phyloP scores from a whole-genome alignment of 2,888 invertebrate species.

The Venusia cambrica region DNA sequence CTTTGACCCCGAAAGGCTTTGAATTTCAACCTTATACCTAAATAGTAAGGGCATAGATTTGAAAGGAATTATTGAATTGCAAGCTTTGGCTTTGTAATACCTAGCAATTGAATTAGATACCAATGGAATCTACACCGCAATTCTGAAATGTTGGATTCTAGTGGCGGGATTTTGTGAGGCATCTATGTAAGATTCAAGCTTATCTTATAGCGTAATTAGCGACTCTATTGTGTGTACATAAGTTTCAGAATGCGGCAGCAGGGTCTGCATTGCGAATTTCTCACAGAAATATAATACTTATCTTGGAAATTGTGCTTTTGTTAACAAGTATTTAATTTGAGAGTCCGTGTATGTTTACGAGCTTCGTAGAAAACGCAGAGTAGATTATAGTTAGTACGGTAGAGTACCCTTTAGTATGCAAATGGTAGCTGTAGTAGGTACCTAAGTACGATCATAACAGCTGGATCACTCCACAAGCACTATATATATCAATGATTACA shows the following conservation, averaged over 20 bases:
- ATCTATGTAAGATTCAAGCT: too few species aligned
- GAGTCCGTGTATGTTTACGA: slow-evolving; percentile 3
- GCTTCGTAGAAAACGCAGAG: slow-evolving; percentile 2
- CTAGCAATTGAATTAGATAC: too few species aligned
- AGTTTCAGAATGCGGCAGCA: slow-evolving; percentile 5
- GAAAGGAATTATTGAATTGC: background rate
- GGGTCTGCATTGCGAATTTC: slow-evolving; percentile 5
- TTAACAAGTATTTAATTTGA: slow-evolving; percentile 6
- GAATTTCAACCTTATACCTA: slow-evolving; percentile 10
- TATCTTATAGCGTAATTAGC: too few species aligned
- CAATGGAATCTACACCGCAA: slow-evolving; percentile 8
- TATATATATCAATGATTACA: too few species aligned
- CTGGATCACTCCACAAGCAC: too few species aligned
- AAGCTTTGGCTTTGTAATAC: slow-evolving; percentile 2
- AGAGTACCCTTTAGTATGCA: too few species aligned
- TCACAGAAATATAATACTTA: slow-evolving; percentile 14
- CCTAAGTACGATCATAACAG: too few species aligned
- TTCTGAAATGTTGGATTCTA: background rate
- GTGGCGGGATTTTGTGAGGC: too few species aligned
- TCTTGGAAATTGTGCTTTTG: slow-evolving; percentile 9
- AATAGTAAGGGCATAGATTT: background rate
- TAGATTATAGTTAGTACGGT: too few species aligned
- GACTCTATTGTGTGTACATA: slow-evolving; percentile 2
- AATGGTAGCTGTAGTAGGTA: too few species aligned
- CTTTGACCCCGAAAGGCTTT: slow-evolving; percentile 5